Evolutionary conservation across 2,797 vertebrate species (phyloP), one percentile per base, ranked within the genome.

Genomic region (Sylvia borin): DNA sequence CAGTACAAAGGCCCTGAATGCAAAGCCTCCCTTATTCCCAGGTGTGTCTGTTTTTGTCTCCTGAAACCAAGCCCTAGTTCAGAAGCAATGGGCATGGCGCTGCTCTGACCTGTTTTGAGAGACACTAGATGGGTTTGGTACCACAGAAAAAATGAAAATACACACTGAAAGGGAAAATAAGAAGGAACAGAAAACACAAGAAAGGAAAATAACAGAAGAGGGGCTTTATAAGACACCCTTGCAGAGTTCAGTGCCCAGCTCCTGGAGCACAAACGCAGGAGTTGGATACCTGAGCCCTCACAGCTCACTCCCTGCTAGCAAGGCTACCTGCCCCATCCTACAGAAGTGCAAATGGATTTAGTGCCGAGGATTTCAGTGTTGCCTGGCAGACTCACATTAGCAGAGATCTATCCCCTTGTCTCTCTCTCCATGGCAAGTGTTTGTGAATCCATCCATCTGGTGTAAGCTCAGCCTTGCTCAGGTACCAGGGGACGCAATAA

Each of bases 311-410:
- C 88, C 85, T 91, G 67, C 79, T 53, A 84, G 32, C 25, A 88
- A 45, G 66, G 67, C 67, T 36, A 51, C 85, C 45, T 95, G 94
- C 90, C 94, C 95, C 92, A 85, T 82, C 88, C 90, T 65, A 88
- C 82, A 74, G 71, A 95, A 94, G 85, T 89, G 90, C 83, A 96
- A 93, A 95, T 85, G 85, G 94, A 67, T 92, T 92, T 88, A 88
- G 70, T 80, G 88, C 80, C 50, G 42, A 4, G 25, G 85, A 87
- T 92, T 95, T 88, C 83, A 62, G 57, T 8, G 61, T 36, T 57
- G 43, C 50, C 73, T 43, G 38, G 85, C 78, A 74, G 84, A 65
- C 86, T 88, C 74, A 67, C 80, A 61, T 47, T 54, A 79, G 64
- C 43, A 7, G 16, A 67, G 66, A 55, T 79, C 79, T 24, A 55